Evolutionary conservation across 1,140 invertebrate genomes (phyloP), one percentile per base, ranked within the genome.

Genomic region (Saccostrea cuccullata): DNA sequence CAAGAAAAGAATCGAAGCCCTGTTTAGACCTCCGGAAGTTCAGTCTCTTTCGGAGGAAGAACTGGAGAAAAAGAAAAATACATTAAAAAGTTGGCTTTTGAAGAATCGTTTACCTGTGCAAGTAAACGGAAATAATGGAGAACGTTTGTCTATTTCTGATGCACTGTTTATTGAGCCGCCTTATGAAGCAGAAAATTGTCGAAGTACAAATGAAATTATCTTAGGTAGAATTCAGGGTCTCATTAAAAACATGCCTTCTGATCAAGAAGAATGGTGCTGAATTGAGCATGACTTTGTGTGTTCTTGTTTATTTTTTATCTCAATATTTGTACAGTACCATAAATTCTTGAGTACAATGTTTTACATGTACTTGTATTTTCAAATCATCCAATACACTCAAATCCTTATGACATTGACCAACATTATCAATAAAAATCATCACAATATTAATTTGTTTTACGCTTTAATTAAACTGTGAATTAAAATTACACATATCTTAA

Each of bases 181-280:
- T n/a, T 95, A 94, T 85, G 89, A 86, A 55, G 85, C 91, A 70
- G 91, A 93, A 6, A 92, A 94, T 77, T 95, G 94, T 91, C 85
- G 90, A 0, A 94, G 94, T 85, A 93, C 92, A 12, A 95, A 95
- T 92, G 94, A 94, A 90, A 95, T 95, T 58, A 93, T 95, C 82
- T 89, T 95, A 15, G 93, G 93, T 17, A 93, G 93, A 89, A 94
- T 95, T 88, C 94, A 95, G 87, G 94, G 92, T 73, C 89, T 95
- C 6, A 93, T 95, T 58, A 94, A 94, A 90, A 93, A 92, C 73
- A 94, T 95, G 93, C 94, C 94, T 73, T 20, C 90, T 84, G 93
- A 94, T 89, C 90, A 93, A 77, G 91, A 93, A 55, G 87, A 92
- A 17, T 94, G 91, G 92, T 93, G 84, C 86, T 58, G 55, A 70